These are phyloP conservation scores for Cardiocondyla obscurior DNA, from an alignment of 1,140 invertebrate genomes.

Conservation along the genomic window DNA sequence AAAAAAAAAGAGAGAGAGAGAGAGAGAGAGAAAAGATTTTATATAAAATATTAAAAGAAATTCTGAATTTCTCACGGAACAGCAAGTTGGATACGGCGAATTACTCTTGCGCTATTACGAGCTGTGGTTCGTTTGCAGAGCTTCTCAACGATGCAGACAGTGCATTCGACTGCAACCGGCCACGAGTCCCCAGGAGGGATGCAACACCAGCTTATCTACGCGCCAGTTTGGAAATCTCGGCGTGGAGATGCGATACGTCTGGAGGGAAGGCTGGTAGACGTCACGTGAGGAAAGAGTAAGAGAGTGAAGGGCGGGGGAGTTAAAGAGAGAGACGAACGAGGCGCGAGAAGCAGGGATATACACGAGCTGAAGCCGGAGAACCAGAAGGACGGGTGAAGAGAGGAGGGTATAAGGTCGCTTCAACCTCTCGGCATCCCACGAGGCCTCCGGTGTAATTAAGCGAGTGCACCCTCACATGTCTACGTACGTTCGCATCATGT, in stretches of 20 bases:
- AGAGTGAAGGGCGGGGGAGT: constrained; percentile 33
- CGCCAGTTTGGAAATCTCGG: constrained; percentile 77
- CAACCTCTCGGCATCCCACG: constrained; percentile 81
- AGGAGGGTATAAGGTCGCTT: constrained; percentile 76
- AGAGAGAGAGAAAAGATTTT: not conserved
- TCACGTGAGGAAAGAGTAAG: constrained; percentile 66
- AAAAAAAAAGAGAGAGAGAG: not conserved
- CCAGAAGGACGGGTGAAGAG: constrained; percentile 52
- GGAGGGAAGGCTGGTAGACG: constrained; percentile 69
- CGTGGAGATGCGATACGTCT: constrained; percentile 73
- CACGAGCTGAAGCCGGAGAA: constrained; percentile 60
- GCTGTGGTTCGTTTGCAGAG: constrained; percentile 72
- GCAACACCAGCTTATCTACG: constrained; percentile 71
- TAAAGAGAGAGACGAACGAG: constrained; percentile 43
- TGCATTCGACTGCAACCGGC: constrained; percentile 75
- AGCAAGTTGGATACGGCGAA: constrained; percentile 63
- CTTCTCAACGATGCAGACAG: constrained; percentile 71
- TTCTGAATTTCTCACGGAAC: constrained; percentile 48
- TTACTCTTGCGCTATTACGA: constrained; percentile 70
- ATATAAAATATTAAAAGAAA: not conserved
- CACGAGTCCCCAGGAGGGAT: constrained; percentile 65
- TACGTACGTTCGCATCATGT: constrained; percentile 81
- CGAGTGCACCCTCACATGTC: constrained; percentile 83
- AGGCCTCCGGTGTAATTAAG: constrained; percentile 83
- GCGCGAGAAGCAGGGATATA: constrained; percentile 59